Base-by-base conservation (phyloP, 1,140 invertebrate species). In the Teleogryllus occipitalis region DNA sequence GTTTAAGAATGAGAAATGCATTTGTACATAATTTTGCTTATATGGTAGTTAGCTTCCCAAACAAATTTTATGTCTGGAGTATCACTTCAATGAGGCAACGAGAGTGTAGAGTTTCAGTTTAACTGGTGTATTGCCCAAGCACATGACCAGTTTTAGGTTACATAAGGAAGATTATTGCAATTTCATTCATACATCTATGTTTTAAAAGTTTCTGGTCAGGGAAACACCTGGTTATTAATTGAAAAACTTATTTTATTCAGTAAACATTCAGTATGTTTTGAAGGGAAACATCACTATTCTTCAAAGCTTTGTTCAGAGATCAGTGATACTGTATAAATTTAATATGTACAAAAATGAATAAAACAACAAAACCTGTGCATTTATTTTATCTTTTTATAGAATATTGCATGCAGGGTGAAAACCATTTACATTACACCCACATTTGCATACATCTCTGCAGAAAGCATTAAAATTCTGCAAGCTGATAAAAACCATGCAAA, bases 181-280 rank as follows among this genome's bases (percentile, higher is more conserved):
- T 39, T 39, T 39, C 27, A 39, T 39, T 39, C 27, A 39, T 39
- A 39, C 27, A 39, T 39, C 27, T 39, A 39, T 39, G 27, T 39
- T 39, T 39, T 39, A 65, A 65, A 18, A 65, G 10, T 14, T 65
- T 65, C 54, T 65, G 54, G 54, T 65, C 54, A 65, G 54, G 54
- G 54, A 65, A 65, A 65, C 54, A 14, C 54, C 10, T 14, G 10
- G 54, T 14, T 65, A 65, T 65, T 65, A 65, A 65, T 65, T 65
- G 54, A 65, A 65, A 65, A 65, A 65, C 54, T 65, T 65, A 65
- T 65, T 65, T 65, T 65, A 65, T 65, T 65, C 54, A 65, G 54
- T 65, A 65, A 65, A 65, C 54, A 65, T 65, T 65, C 54, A 65
- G 54, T 65, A 65, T 7, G 54, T 3, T 65, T 1, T 65, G 54